A percentile compares a stretch with the other conserved stretches of the same genome.
Conservation (phyloP, 2,888 invertebrate species). For the Linnaemya tessellans region DNA sequence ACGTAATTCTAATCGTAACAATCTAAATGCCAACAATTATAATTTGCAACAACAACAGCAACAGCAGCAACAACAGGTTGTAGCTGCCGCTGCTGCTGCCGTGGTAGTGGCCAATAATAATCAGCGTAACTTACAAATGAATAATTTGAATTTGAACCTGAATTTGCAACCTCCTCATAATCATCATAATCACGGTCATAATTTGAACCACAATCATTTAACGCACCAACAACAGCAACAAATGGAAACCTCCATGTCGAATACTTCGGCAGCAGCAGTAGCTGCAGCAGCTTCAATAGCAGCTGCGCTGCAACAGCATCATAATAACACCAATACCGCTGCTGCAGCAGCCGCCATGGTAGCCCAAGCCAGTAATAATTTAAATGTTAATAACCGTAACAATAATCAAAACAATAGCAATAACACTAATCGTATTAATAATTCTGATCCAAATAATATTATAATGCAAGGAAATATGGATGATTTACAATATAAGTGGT, state of each 20-base stretch:
- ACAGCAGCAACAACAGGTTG: slow-evolving; percentile 77
- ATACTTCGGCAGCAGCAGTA: slow-evolving; percentile 84
- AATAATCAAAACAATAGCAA: slow-evolving; percentile 72
- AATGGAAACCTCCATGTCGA: slow-evolving; percentile 76
- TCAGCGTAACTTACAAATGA: slow-evolving; percentile 80
- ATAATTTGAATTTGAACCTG: slow-evolving; percentile 80
- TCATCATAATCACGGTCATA: slow-evolving; percentile 79
- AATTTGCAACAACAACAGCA: slow-evolving; percentile 79
- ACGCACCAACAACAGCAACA: slow-evolving; percentile 74
- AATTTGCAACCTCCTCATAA: slow-evolving; percentile 75
- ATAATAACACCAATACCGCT: slow-evolving; percentile 84
- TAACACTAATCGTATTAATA: slow-evolving; percentile 73
- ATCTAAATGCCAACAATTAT: slow-evolving; percentile 78
- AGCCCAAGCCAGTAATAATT: slow-evolving; percentile 83
- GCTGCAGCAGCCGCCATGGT: slow-evolving; percentile 85
- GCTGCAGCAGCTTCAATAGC: slow-evolving; percentile 85
- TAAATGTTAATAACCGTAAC: slow-evolving; percentile 73
- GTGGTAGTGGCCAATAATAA: slow-evolving; percentile 78
- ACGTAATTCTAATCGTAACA: slow-evolving; percentile 81
- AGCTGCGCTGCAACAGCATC: slow-evolving; percentile 75
- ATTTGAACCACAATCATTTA: slow-evolving; percentile 79
- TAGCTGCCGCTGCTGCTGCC: slow-evolving; percentile 80
- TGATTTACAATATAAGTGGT: slow-evolving; percentile 82
- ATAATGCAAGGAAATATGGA: slow-evolving; percentile 82
- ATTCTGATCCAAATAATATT: slow-evolving; percentile 80